These are phyloP conservation scores for Polymixis lichenea DNA, from an alignment of 2,888 invertebrate species.

Conservation along the genomic window DNA sequence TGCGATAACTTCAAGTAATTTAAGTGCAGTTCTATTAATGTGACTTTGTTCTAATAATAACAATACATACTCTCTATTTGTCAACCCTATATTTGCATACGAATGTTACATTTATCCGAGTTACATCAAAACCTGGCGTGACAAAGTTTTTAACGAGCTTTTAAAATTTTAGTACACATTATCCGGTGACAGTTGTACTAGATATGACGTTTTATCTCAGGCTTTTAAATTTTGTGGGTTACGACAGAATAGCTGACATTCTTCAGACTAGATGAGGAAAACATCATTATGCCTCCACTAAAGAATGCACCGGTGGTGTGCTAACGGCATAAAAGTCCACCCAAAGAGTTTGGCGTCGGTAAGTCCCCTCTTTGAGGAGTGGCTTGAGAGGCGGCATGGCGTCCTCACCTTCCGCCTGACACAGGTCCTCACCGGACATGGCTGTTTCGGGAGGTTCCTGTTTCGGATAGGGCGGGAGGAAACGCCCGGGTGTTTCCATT, in stretches of 20 bases:
- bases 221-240: constrained; percentile 17
- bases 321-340: no score
- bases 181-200: constrained; percentile 42
- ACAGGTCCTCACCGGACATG: no score
- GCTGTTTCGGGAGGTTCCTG: no score
- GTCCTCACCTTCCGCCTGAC: no score
- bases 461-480: no score
- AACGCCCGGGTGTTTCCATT: no score
- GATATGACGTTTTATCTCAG: constrained; percentile 31
- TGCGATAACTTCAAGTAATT: neutral
- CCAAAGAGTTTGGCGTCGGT: no score
- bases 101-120: constrained; percentile 32
- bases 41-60: neutral
- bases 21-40: neutral
- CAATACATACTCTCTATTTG: neutral
- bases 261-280: neutral
- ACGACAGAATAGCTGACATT: neutral
- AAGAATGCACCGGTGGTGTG: no score
- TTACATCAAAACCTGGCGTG: constrained; percentile 54
- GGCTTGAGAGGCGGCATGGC: no score
- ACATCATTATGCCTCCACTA: neutral
- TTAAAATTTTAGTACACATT: constrained; percentile 63
- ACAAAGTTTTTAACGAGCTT: constrained; percentile 70
- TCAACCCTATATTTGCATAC: constrained; percentile 33
- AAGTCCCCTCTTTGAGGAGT: no score